Evolutionary conservation across 2,113 vertebrate genomes (phyloP).

Genomic region (Crotalus viridis): DNA sequence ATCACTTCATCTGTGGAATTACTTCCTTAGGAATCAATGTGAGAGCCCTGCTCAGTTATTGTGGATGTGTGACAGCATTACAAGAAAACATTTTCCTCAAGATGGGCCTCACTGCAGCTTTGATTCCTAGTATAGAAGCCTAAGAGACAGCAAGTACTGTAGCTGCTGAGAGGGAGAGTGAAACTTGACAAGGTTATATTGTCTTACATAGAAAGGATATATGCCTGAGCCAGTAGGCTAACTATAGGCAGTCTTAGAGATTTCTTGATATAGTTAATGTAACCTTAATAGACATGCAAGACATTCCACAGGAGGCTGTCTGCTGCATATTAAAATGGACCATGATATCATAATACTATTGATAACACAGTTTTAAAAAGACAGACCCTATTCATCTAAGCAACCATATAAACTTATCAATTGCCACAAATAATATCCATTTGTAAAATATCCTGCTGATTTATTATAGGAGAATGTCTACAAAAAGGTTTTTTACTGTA

Average conservation of each 20-base stretch:
- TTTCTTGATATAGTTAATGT: conserved; percentile 19
- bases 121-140: not conserved
- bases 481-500: not conserved
- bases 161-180: not conserved
- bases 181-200: not conserved
- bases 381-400: conserved; percentile 49
- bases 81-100: not conserved
- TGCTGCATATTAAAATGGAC: conserved; percentile 26
- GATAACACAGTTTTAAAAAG: conserved; percentile 44
- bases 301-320: conserved; percentile 58
- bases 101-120: not conserved
- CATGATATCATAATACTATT: conserved; percentile 23
- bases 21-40: not conserved
- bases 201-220: not conserved
- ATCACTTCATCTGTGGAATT: not conserved
- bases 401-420: conserved; percentile 20
- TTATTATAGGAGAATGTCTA: not conserved
- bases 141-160: not conserved
- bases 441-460: not conserved
- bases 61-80: not conserved
- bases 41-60: not conserved
- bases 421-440: not conserved
- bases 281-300: conserved; percentile 52
- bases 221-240: not conserved
- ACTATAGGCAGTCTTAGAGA: conserved; percentile 44